Evolutionary conservation across 2,113 vertebrate species (phyloP), one percentile per base, ranked within the genome.

Genomic region (Microtus montanus): DNA sequence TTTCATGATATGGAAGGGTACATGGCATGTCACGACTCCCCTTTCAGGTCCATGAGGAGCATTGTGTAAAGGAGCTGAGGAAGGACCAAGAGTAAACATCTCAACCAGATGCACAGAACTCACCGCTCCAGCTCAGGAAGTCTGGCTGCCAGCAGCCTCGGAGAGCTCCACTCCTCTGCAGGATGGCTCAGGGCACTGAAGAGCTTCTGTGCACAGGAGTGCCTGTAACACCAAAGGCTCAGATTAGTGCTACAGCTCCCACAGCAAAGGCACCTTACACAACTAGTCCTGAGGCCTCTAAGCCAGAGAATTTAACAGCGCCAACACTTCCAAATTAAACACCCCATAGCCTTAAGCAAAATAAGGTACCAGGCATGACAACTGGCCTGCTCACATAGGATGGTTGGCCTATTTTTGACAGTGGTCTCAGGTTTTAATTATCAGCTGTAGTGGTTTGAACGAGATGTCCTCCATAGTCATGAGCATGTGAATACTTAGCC

Each of bases 41-140:
- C 93, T 87, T 68, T 90, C 20, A 92, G 74, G 47, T 78, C 49
- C 22, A 61, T 84, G 85, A 85, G 84, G 85, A 95, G 71, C 35
- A n/a, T 38, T 5, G 90, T 52, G 73, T 91, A 84, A 93, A 47
- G 28, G 63, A 87, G 14, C 14, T 94, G 64, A 94, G 77, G 75
- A 89, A 93, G 74, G 58, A 89, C 70, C 26, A 93, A 80, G 38
- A 80, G 64, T 66, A 95, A 87, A 52, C 2, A 82, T n/a, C 9
- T 38, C 87, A 58, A 84, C 41, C 13, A 91, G 58, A 89, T 78
- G 83, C n/a, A 4, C 49, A 89, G 74, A 86, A 93, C 98, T 98
- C 95, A 99, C 99, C 98, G 98, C 92, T 99, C 99, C 95, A 99
- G 96, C 35, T 98, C 99, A 66, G 99, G 99, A 75, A 99, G 98